Conservation (phyloP, 2,113 vertebrate species). For the Oryzias woworae region DNA sequence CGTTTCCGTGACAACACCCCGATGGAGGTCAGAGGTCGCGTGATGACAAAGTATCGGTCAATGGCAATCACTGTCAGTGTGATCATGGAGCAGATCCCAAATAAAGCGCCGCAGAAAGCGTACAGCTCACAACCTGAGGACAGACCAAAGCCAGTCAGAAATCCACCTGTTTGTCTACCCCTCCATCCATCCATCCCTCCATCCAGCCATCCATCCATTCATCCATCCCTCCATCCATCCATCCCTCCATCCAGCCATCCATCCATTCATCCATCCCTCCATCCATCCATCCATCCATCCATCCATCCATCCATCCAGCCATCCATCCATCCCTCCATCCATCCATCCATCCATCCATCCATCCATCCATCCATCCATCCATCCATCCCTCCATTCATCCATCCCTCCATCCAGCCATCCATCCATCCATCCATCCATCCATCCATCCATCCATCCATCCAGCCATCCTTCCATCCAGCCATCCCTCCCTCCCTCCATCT, state of each 20-base stretch:
- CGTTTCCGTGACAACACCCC: conserved; percentile 65
- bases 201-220: neutral
- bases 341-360: too few species aligned
- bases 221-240: too few species aligned
- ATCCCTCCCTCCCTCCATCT: too few species aligned
- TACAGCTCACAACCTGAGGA: conserved; percentile 68
- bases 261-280: too few species aligned
- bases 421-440: too few species aligned
- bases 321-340: neutral
- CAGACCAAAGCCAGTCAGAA: neutral
- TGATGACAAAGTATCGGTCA: conserved; percentile 75
- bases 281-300: neutral
- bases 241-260: too few species aligned
- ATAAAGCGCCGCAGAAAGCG: conserved; percentile 73
- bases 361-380: too few species aligned
- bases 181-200: neutral
- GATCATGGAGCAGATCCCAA: conserved; percentile 77
- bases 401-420: too few species aligned
- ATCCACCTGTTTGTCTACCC: neutral
- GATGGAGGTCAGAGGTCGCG: conserved; percentile 71
- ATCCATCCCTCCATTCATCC: too few species aligned
- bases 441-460: too few species aligned
- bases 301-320: neutral
- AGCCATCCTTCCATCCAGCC: too few species aligned
- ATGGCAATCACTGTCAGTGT: conserved; percentile 71